phyloP scores from a whole-genome alignment of 2,888 invertebrate species.

The Elegia similella region DNA sequence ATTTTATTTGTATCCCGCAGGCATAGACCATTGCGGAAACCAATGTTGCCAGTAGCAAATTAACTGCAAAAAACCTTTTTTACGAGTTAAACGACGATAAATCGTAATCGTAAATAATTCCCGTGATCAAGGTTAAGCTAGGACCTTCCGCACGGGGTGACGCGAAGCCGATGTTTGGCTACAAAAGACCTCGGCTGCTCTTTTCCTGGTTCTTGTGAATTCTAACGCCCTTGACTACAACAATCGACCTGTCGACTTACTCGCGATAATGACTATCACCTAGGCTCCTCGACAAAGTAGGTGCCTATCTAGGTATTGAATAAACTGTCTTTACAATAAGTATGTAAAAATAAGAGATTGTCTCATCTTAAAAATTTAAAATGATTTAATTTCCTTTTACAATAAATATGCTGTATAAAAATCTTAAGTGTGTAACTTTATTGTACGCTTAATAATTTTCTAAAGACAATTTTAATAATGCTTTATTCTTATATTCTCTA shows the following conservation, averaged over 20 bases:
- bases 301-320: background rate
- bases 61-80: background rate
- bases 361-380: background rate
- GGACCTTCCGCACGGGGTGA: conserved; percentile 66
- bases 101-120: conserved; percentile 19
- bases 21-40: background rate
- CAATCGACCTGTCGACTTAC: conserved; percentile 36
- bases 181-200: conserved; percentile 61
- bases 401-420: no score
- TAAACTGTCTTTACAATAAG: background rate
- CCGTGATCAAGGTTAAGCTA: conserved; percentile 44
- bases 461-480: no score
- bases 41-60: background rate
- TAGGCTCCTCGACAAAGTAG: background rate
- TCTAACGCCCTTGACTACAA: conserved; percentile 62
- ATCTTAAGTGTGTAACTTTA: no score
- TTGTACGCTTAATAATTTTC: no score
- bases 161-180: conserved; percentile 59
- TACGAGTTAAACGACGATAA: conserved; percentile 11
- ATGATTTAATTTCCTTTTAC: background rate
- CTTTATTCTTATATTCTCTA: no score
- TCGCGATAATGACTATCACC: conserved; percentile 6
- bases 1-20: background rate
- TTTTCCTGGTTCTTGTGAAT: conserved; percentile 72
- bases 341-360: background rate